Conservation (phyloP, 2,113 vertebrate genomes). For the Sebastes schlegelii region DNA sequence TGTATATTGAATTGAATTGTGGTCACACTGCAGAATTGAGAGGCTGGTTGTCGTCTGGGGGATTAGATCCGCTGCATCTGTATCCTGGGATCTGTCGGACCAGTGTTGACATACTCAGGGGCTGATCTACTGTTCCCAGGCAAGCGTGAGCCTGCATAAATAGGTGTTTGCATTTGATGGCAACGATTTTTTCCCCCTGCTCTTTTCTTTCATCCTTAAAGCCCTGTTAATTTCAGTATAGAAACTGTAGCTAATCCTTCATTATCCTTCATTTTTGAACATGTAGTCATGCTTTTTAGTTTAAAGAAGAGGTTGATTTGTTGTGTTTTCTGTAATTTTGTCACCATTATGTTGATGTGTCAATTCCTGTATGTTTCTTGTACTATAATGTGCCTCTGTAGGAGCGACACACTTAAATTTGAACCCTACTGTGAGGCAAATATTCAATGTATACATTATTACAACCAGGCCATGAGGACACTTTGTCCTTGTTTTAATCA, state of each 20-base stretch:
- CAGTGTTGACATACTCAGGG: conserved; percentile 70
- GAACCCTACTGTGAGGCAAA: not conserved
- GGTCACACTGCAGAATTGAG: conserved; percentile 43
- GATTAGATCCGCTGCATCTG: conserved; percentile 74
- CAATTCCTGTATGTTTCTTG: not conserved
- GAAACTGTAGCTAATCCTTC: conserved; percentile 56
- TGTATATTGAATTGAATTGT: conserved; percentile 30
- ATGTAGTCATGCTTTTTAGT: conserved; percentile 16
- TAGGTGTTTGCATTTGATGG: conserved; percentile 72
- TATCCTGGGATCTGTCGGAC: conserved; percentile 70
- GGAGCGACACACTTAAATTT: not conserved
- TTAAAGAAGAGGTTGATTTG: conserved; percentile 20
- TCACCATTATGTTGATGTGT: not conserved
- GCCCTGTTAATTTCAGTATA: conserved; percentile 46
- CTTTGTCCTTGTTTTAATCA: conserved; percentile 50
- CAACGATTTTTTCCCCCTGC: conserved; percentile 25
- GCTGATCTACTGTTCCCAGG: conserved; percentile 69
- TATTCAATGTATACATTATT: conserved; percentile 21
- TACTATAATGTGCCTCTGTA: not conserved
- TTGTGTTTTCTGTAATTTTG: conserved; percentile 34
- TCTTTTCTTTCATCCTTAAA: conserved; percentile 49
- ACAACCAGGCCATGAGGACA: conserved; percentile 25
- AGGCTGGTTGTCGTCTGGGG: conserved; percentile 48
- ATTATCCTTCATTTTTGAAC: conserved; percentile 30
- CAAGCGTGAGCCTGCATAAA: conserved; percentile 81